Evolutionary conservation across 2,797 vertebrate species (phyloP), one percentile per base, ranked within the genome.

Genomic region (Lycodopsis pacificus): DNA sequence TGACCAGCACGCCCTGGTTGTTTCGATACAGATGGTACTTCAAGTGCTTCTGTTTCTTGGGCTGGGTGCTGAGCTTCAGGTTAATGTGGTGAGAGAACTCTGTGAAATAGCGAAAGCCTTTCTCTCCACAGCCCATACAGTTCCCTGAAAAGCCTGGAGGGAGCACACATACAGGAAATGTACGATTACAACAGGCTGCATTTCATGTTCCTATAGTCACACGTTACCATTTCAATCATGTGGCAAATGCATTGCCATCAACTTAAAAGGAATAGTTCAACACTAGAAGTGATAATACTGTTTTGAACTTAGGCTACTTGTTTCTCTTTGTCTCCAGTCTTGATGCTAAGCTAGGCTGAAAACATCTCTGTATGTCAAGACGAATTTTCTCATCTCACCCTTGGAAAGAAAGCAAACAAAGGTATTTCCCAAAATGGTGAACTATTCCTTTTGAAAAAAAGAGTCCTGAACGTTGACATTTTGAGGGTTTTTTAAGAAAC

Each of bases 1-100:
- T 97, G 70, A 96, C 95, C 59, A 99, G 93, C 58, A 93, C n/a
- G 20, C 97, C 97, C 66, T 98, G 97, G 27, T 94, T 95, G 67
- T 97, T 97, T 79, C 96, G 94, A 86, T 96, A 93, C 87, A 99
- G 95, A 88, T 96, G 96, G 90, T 96, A 97, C 92, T 98, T 99
- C 90, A 99, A 94, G 94, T 98, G 97, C 94, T 99, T 99, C 96
- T 99, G 98, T 92, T 99, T 99, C 95, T 99, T 99, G 77, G 98
- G 98, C 93, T 99, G 98, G 4, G 97, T 97, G 91, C 94, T 96
- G 88, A 99, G 92, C 93, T 98, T 99, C 83, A 99, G 96, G 90
- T 99, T 99, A 82, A 99, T 99, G 93, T 99, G 98, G 92, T 97
- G 96, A 90, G 97, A 97, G 89, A 99, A 99, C 86, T 99, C 98